Evolutionary conservation across 2,888 invertebrate species (phyloP).

Genomic region (Erannis defoliaria): DNA sequence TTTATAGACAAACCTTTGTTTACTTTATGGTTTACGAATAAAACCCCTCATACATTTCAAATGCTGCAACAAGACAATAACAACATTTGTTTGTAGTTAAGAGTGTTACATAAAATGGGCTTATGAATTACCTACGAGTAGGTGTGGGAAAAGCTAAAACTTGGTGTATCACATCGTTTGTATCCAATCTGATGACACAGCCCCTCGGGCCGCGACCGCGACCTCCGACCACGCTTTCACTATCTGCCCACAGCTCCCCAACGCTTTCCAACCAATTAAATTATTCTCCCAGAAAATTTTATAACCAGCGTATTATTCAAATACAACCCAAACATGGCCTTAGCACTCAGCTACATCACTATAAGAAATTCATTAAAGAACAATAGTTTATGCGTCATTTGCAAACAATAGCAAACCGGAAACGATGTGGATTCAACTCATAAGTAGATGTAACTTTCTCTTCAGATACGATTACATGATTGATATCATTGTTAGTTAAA

Average conservation of each 20-base stretch:
- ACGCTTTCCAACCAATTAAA: slow-evolving; percentile 55
- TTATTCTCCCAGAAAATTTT: slow-evolving; percentile 46
- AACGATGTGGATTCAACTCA: slow-evolving; percentile 59
- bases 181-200: slow-evolving; percentile 48
- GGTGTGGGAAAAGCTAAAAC: slow-evolving; percentile 30
- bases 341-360: slow-evolving; percentile 37
- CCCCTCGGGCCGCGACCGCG: slow-evolving; percentile 51
- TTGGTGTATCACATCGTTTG: slow-evolving; percentile 42
- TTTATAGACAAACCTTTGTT: slow-evolving; percentile 48
- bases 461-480: slow-evolving; percentile 53
- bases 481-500: slow-evolving; percentile 55
- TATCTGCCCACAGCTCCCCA: slow-evolving; percentile 54
- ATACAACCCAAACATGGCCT: slow-evolving; percentile 33
- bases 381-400: slow-evolving; percentile 67
- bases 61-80: slow-evolving; percentile 32
- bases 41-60: slow-evolving; percentile 38
- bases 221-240: slow-evolving; percentile 74
- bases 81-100: slow-evolving; percentile 10
- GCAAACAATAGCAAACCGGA: slow-evolving; percentile 74
- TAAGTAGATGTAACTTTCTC: slow-evolving; percentile 66
- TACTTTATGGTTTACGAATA: slow-evolving; percentile 43
- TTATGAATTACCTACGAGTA: slow-evolving; percentile 19
- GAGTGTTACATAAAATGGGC: slow-evolving; percentile 15
- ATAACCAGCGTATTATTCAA: slow-evolving; percentile 42
- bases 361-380: slow-evolving; percentile 51